Conservation (phyloP, 2,888 invertebrate species). For the Anagyrus pseudococci region DNA sequence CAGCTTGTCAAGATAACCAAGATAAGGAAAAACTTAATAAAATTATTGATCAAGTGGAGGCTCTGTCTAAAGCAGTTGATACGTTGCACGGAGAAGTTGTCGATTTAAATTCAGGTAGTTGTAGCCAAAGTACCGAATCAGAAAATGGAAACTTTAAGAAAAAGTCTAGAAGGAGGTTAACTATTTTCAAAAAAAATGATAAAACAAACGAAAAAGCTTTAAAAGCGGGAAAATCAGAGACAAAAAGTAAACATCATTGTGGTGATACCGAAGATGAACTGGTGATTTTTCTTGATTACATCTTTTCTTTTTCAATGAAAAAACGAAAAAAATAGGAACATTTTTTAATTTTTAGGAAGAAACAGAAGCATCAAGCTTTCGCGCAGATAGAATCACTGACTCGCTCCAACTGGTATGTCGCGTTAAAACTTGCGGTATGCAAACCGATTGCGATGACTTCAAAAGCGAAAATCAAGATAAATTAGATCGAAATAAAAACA, state of each 20-base stretch:
- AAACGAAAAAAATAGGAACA: too few relatives aligned
- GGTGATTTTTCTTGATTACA: too few relatives aligned
- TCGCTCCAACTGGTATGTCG: not conserved
- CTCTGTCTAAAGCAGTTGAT: conserved; percentile 12
- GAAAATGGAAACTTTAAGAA: not conserved
- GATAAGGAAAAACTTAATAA: conserved; percentile 2
- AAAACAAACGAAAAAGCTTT: conserved; percentile 11
- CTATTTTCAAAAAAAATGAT: not conserved
- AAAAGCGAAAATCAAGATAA: not conserved
- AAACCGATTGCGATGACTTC: not conserved
- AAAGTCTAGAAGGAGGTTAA: conserved; percentile 10
- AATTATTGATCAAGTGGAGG: conserved; percentile 18
- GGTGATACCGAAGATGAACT: not conserved
- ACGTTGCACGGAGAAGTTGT: conserved; percentile 25
- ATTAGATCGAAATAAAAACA: not conserved
- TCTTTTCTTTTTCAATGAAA: too few relatives aligned
- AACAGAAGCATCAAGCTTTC: too few relatives aligned
- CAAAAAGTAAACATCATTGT: not conserved
- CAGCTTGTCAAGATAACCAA: conserved; percentile 2
- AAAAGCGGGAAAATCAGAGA: not conserved
- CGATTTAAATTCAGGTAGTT: conserved; percentile 2
- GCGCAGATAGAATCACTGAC: not conserved
- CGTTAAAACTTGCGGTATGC: not conserved
- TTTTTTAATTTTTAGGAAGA: too few relatives aligned
- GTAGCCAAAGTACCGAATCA: not conserved